A percentile compares a stretch with the other conserved stretches of the same genome.
Conservation (phyloP, 2,113 vertebrate genomes). For the Lonchura striata region DNA sequence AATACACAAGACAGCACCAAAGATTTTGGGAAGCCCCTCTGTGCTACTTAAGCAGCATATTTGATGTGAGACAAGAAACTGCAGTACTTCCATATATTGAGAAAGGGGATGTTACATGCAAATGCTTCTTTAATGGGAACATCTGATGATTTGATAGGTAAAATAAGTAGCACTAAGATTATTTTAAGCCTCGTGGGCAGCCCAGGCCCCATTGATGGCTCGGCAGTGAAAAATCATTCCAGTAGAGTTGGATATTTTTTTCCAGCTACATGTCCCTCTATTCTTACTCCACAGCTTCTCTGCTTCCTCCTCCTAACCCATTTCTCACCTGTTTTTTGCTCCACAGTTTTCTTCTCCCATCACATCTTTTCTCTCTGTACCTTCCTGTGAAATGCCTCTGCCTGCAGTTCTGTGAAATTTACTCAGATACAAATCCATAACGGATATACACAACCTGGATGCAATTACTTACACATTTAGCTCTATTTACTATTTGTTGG, state of each 20-base stretch:
- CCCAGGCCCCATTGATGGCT: not conserved
- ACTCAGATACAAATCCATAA: not conserved
- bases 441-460: not conserved
- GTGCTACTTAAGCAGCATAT: not conserved
- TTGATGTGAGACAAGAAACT: not conserved
- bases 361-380: not conserved
- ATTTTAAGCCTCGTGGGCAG: not conserved
- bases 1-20: not conserved
- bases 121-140: not conserved
- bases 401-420: not conserved
- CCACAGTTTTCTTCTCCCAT: not conserved
- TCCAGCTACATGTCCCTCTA: accelerated
- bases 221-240: not conserved
- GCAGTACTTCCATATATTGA: not conserved
- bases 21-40: not conserved
- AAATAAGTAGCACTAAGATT: not conserved
- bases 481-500: not conserved
- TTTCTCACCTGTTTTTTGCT: not conserved
- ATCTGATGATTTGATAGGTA: not conserved
- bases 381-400: not conserved
- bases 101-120: not conserved
- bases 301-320: not conserved
- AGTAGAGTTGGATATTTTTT: not conserved
- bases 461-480: not conserved
- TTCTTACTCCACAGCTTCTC: not conserved